Evolutionary conservation across 2,888 invertebrate species (phyloP).

Genomic region (Coenonympha arcania): DNA sequence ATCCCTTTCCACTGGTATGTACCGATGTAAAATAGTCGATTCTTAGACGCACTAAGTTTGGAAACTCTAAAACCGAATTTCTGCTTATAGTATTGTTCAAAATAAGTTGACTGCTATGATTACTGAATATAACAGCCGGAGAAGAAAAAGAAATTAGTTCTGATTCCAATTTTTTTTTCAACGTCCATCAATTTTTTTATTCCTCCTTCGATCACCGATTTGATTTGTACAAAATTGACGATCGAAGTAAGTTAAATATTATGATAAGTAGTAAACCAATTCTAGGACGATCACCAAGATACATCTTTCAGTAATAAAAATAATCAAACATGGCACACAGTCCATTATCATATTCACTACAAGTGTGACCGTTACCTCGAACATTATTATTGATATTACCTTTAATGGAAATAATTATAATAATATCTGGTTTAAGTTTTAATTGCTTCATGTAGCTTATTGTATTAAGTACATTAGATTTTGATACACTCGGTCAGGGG

Average conservation of each 20-base stretch:
- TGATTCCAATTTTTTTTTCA: background rate
- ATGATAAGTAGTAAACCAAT: conserved; percentile 28
- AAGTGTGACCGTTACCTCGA: conserved; percentile 27
- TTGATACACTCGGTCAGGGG: conserved; percentile 9
- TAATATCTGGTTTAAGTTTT: background rate
- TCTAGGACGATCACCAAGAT: conserved; percentile 26
- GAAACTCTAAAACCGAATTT: too few species aligned
- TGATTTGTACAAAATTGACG: background rate
- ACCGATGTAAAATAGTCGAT: too few species aligned
- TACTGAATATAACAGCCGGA: too few species aligned
- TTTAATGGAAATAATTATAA: background rate
- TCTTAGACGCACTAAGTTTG: too few species aligned
- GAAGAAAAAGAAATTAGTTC: background rate
- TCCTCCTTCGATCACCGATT: background rate
- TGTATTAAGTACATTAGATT: background rate
- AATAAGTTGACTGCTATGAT: too few species aligned
- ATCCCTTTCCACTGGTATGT: too few species aligned
- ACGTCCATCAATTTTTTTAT: background rate
- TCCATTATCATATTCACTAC: conserved; percentile 30
- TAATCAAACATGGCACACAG: conserved; percentile 25
- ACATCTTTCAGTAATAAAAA: conserved; percentile 28
- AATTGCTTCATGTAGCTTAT: background rate
- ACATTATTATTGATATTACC: conserved; percentile 25
- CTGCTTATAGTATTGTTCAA: too few species aligned
- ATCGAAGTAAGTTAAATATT: background rate